A percentile compares a stretch with the other conserved stretches of the same genome.
Conservation (phyloP, 2,888 invertebrate genomes). For the Ptychoptera contaminata region DNA sequence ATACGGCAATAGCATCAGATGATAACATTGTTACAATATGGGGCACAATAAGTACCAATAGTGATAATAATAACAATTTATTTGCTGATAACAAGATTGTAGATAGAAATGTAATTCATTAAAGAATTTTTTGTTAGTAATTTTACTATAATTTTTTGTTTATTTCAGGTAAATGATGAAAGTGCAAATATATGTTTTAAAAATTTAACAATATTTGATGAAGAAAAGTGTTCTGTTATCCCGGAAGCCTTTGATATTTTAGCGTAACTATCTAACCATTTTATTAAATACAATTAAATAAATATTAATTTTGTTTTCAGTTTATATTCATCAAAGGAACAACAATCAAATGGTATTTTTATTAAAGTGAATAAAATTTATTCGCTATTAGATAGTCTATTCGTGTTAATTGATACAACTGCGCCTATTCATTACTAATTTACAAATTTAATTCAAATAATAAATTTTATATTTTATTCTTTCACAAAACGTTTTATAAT, state of each 20-base stretch:
- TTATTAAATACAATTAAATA: conserved; percentile 3
- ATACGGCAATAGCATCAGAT: conserved; percentile 45
- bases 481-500: no score
- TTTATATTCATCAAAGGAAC: conserved; percentile 37
- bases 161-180: no score
- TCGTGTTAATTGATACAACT: conserved; percentile 45
- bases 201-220: no score
- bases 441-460: no score
- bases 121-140: background rate
- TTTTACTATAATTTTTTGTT: background rate
- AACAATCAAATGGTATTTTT: conserved; percentile 35
- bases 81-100: background rate
- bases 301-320: conserved; percentile 19
- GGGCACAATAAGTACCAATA: conserved; percentile 33
- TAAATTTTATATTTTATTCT: no score
- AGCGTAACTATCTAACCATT: conserved; percentile 27
- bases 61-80: no score
- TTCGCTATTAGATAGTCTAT: conserved; percentile 39
- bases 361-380: conserved; percentile 38
- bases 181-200: no score
- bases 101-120: background rate
- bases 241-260: conserved; percentile 35
- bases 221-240: conserved; percentile 12
- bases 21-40: conserved; percentile 53
- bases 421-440: conserved; percentile 26